A percentile compares a stretch with the other conserved stretches of the same genome.
Conservation (phyloP, 2,797 vertebrate genomes). For the Pseudopleuronectes americanus region DNA sequence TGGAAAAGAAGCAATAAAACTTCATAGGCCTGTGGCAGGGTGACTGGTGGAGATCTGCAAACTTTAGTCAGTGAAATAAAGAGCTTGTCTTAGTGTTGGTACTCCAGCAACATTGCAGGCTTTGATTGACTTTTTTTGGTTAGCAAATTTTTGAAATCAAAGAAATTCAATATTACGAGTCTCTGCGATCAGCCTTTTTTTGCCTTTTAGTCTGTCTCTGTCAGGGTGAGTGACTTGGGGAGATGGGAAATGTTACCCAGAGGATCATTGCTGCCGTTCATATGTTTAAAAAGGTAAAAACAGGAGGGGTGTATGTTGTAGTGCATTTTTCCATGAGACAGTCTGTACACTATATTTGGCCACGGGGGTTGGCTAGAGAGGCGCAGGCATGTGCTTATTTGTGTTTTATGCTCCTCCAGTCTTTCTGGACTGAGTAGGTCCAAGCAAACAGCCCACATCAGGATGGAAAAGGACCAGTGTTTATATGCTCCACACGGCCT, state of each 20-base stretch:
- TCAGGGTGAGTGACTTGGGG: not conserved
- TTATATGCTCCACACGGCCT: conserved; percentile 77
- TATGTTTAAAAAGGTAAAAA: conserved; percentile 17
- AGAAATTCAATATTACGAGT: not conserved
- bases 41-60: not conserved
- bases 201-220: not conserved
- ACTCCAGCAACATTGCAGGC: not conserved
- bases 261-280: conserved; percentile 20
- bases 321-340: conserved; percentile 40
- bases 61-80: not conserved
- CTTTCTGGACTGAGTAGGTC: conserved; percentile 47
- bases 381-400: conserved; percentile 66
- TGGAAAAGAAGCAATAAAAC: not conserved
- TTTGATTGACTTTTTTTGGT: not conserved
- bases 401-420: conserved; percentile 54
- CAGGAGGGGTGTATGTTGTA: conserved; percentile 21
- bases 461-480: conserved; percentile 67
- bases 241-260: not conserved
- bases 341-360: conserved; percentile 66
- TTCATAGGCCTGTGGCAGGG: not conserved
- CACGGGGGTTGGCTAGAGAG: conserved; percentile 49
- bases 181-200: too few relatives aligned
- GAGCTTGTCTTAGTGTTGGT: not conserved
- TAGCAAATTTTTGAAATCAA: not conserved
- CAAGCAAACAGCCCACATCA: conserved; percentile 40